Percentiles rank a stretch among this genome's conserved stretches.
These are phyloP conservation scores for Lampris megalopsis DNA, from an alignment of 2,113 vertebrate species.

Conservation along the genomic window DNA sequence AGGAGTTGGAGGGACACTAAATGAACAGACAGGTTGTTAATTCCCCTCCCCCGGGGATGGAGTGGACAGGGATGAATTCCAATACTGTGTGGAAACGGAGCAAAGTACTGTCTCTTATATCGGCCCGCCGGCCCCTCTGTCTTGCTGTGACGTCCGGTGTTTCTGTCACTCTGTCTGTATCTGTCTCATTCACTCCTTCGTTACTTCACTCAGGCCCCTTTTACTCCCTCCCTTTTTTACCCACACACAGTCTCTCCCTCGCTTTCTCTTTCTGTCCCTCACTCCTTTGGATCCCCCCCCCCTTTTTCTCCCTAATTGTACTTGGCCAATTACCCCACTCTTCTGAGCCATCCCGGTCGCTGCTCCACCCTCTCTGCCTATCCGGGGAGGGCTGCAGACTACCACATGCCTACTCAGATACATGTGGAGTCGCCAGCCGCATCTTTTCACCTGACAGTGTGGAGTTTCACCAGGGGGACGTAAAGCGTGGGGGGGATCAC, in stretches of 20 bases:
- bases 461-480: too few relatives aligned
- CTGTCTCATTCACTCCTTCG: background rate
- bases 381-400: too few relatives aligned
- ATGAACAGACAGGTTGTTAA: constrained; percentile 68
- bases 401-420: too few relatives aligned
- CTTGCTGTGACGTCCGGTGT: constrained; percentile 1
- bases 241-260: background rate
- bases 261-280: background rate
- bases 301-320: too few relatives aligned
- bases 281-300: background rate
- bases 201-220: background rate
- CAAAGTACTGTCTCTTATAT: constrained; percentile 49
- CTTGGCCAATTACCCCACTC: too few relatives aligned
- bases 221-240: background rate
- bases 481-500: too few relatives aligned
- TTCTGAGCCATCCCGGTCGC: too few relatives aligned
- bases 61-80: constrained; percentile 46
- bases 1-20: constrained; percentile 52
- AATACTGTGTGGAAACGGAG: constrained; percentile 44
- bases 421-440: too few relatives aligned
- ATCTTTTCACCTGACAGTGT: too few relatives aligned
- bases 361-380: too few relatives aligned
- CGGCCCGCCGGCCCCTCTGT: constrained; percentile 23
- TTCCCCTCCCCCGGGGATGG: constrained; percentile 49
- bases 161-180: constrained; percentile 11